Percentiles rank a stretch among this genome's conserved stretches.
Conservation (phyloP, 2,888 invertebrate species). For the Trissonchulus sp. region DNA sequence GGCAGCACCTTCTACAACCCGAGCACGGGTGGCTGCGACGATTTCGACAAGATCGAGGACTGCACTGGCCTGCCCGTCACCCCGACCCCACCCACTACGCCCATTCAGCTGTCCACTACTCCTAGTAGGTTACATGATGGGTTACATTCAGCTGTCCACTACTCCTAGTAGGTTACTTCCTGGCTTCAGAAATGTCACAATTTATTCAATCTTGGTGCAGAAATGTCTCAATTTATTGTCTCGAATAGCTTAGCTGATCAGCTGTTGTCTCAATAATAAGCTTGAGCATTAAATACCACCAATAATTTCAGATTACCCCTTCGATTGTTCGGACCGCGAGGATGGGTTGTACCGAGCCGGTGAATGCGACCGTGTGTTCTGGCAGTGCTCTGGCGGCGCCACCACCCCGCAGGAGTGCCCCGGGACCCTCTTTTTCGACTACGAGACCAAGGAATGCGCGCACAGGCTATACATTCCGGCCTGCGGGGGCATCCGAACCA, state of each 20-base stretch:
- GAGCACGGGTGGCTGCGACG: not conserved
- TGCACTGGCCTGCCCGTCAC: not conserved
- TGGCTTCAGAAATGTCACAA: no score
- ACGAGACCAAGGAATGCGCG: not conserved
- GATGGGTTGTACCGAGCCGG: not conserved
- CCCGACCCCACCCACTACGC: not conserved
- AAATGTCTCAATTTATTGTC: no score
- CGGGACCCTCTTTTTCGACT: not conserved
- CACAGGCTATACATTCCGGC: not conserved
- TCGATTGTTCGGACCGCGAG: not conserved
- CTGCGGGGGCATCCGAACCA: constrained; percentile 8
- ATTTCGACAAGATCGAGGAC: not conserved
- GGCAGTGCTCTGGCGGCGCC: not conserved
- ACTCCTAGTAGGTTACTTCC: no score
- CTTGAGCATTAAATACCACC: no score
- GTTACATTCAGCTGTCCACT: no score
- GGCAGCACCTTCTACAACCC: not conserved
- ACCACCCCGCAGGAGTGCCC: not conserved
- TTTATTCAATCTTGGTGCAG: no score
- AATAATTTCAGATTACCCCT: not conserved
- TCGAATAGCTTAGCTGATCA: no score
- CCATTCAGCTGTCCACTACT: no score
- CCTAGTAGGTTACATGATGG: no score
- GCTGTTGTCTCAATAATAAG: no score
- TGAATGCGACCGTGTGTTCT: not conserved